Conservation (phyloP, 2,888 invertebrate species). For the Gasteruption jaculator region DNA sequence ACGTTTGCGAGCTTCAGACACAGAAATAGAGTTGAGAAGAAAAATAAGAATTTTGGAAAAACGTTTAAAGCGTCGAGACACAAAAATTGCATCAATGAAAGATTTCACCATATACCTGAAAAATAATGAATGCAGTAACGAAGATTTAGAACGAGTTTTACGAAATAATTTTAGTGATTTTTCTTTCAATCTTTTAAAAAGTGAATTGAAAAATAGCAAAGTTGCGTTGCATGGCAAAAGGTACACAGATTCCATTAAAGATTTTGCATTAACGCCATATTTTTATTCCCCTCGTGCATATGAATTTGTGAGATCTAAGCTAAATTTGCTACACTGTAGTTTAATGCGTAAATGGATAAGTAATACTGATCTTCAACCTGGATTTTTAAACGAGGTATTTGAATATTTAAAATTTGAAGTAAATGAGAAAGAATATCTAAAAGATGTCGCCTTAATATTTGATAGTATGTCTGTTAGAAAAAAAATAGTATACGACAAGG, state of each 20-base stretch:
- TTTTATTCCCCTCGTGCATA: slow-evolving; percentile 15
- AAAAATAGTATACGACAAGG: slow-evolving; percentile 3
- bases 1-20: too few relatives aligned
- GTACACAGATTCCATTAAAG: slow-evolving; percentile 13
- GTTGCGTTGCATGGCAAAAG: slow-evolving; percentile 1
- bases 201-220: slow-evolving; percentile 9
- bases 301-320: slow-evolving; percentile 8
- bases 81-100: too few relatives aligned
- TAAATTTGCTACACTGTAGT: slow-evolving; percentile 7
- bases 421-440: slow-evolving; percentile 4
- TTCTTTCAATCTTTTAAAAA: slow-evolving; percentile 11
- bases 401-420: slow-evolving; percentile 9
- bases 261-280: slow-evolving; percentile 16
- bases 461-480: slow-evolving; percentile 13
- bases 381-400: slow-evolving; percentile 11
- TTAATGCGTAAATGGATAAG: slow-evolving; percentile 13
- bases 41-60: too few relatives aligned
- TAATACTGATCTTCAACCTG: slow-evolving; percentile 7
- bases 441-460: slow-evolving; percentile 10
- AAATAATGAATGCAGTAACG: background rate
- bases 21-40: too few relatives aligned
- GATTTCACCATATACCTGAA: too few relatives aligned
- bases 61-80: too few relatives aligned
- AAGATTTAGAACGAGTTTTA: slow-evolving; percentile 9
- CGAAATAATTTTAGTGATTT: slow-evolving; percentile 5